Evolutionary conservation across 2,888 invertebrate species (phyloP).

Genomic region (Mamestra brassicae): DNA sequence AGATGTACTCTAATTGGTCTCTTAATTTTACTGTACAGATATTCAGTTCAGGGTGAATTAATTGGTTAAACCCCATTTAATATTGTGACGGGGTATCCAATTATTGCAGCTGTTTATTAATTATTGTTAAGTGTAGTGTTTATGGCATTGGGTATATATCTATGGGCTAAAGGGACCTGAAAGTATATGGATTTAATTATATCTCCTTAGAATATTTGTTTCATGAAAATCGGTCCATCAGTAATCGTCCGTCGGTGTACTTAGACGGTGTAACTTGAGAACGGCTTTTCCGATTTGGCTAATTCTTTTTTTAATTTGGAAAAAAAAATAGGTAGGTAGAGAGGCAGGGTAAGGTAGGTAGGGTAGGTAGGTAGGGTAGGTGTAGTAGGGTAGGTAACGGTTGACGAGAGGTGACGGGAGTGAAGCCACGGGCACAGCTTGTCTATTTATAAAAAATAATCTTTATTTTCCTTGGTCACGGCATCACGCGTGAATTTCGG

Average conservation of each 20-base stretch:
- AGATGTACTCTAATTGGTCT: background rate
- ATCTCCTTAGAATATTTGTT: background rate
- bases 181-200: background rate
- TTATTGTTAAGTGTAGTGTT: background rate
- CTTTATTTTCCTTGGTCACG: too few species aligned
- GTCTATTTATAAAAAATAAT: too few species aligned
- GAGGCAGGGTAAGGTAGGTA: too few species aligned
- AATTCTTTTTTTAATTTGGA: too few species aligned
- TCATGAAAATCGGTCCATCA: background rate
- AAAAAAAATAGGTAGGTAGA: too few species aligned
- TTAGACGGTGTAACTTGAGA: too few species aligned
- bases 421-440: too few species aligned
- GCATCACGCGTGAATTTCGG: too few species aligned
- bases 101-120: background rate
- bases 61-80: background rate
- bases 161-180: background rate
- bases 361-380: too few species aligned
- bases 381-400: too few species aligned
- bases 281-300: too few species aligned
- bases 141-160: background rate
- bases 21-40: background rate
- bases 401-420: too few species aligned
- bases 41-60: background rate
- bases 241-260: background rate
- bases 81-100: background rate